Evolutionary conservation across 2,113 vertebrate species (phyloP).

Genomic region (Bubo bubo): DNA sequence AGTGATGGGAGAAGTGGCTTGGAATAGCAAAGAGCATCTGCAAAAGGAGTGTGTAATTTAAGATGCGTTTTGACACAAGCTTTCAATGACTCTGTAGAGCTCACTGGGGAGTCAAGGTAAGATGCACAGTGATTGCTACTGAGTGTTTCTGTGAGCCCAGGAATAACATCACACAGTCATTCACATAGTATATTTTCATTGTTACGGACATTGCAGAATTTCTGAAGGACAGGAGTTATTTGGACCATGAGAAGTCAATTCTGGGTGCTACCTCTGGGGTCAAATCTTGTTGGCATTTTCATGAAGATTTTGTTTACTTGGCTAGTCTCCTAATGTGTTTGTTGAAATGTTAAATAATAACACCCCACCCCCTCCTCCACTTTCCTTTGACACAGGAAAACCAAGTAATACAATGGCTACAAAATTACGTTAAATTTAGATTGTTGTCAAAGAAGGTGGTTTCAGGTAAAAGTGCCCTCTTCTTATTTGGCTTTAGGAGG

Average conservation of each 20-base stretch:
- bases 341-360: not conserved
- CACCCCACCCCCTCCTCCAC: rapidly evolving
- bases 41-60: not conserved
- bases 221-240: not conserved
- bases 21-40: not conserved
- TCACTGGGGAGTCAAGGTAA: not conserved
- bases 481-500: not conserved
- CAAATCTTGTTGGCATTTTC: not conserved
- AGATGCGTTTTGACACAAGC: not conserved
- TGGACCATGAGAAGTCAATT: not conserved
- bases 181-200: not conserved
- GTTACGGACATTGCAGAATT: not conserved
- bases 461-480: not conserved
- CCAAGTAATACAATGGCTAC: not conserved
- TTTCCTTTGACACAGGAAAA: not conserved
- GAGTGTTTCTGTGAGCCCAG: not conserved
- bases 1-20: not conserved
- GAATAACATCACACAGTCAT: not conserved
- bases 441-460: not conserved
- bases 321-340: not conserved
- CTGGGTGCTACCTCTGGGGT: not conserved
- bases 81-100: not conserved
- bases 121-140: not conserved
- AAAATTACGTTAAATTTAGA: not conserved
- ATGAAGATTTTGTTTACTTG: not conserved